Evolutionary conservation across 2,888 invertebrate species (phyloP), one percentile per base, ranked within the genome.

Genomic region (Lepidochrysops patricia): DNA sequence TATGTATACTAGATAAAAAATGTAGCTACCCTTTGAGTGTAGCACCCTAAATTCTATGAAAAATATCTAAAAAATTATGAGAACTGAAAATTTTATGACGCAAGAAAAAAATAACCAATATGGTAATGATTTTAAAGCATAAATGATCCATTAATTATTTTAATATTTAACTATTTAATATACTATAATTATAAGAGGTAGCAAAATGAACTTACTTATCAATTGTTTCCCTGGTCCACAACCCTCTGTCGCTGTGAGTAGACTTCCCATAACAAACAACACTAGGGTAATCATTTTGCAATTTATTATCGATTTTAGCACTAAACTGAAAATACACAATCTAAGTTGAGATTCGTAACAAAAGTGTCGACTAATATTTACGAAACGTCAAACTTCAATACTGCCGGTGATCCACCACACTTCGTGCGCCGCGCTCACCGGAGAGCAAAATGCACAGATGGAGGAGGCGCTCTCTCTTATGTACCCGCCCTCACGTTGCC

Each of bases 291-390:
- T 82, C 88, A 88, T 88, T 65, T 79, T 84, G 74, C 71, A 64
- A 66, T 64, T 72, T 69, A 70, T 72, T 70, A 75, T 81, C 75
- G 74, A 69, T 79, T 76, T 83, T 86, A 76, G 85, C 88, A 88
- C 88, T 86, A 64, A 76, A 82, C 82, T 80, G 75, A 79, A 81
- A 76, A 74, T 72, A 70, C 85, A 80, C 82, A 75, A 65, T 67
- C 70, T 68, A 79, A 80, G 78, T 76, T 83, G 87, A 80, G 86
- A 87, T 85, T 88, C 89, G 89, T 84, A 88, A 88, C 88, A 84
- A 87, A 85, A 82, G 80, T 70, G 61, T 66, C 71, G 84, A 86
- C 87, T 86, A 79, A 80, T 77, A 82, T 88, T 88, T 88, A 89
- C 89, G 88, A 89, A 88, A 87, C 88, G 76, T 88, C 87, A 79